Evolutionary conservation across 1,140 invertebrate species (phyloP).

Genomic region (Pogonus chalceus): DNA sequence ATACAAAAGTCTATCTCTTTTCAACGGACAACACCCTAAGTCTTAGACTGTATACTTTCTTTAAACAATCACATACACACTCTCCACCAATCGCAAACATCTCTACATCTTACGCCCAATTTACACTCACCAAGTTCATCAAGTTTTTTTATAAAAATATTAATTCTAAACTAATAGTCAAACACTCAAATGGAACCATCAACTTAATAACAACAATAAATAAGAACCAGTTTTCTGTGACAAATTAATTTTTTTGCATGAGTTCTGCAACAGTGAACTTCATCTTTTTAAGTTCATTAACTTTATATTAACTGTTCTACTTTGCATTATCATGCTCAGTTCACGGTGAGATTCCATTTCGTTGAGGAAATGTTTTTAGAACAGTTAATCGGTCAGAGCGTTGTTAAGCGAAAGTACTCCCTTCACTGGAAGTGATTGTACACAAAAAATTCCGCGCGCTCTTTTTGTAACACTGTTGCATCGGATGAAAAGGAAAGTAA

Average conservation of each 20-base stretch:
- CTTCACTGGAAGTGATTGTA: not conserved
- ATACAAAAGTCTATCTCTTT: not conserved
- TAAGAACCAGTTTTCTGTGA: not conserved
- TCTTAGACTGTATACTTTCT: not conserved
- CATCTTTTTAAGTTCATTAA: slow-evolving; percentile 1
- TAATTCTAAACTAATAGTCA: not conserved
- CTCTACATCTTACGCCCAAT: not conserved
- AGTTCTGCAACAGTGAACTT: slow-evolving; percentile 4
- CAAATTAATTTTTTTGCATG: not conserved
- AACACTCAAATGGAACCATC: not conserved
- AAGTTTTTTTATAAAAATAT: not conserved
- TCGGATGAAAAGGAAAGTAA: slow-evolving; percentile 4
- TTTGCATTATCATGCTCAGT: not conserved
- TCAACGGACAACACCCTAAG: not conserved
- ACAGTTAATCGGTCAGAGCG: not conserved
- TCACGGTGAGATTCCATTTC: not conserved
- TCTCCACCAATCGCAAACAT: not conserved
- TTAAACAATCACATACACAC: not conserved
- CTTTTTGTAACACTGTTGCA: not conserved
- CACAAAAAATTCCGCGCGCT: not conserved
- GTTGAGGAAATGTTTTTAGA: not conserved
- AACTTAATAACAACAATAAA: not conserved
- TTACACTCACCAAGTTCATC: not conserved
- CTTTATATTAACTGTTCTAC: not conserved
- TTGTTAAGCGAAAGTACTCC: not conserved